phyloP scores from a whole-genome alignment of 2,797 vertebrate species.

The Buphagus erythrorhynchus region DNA sequence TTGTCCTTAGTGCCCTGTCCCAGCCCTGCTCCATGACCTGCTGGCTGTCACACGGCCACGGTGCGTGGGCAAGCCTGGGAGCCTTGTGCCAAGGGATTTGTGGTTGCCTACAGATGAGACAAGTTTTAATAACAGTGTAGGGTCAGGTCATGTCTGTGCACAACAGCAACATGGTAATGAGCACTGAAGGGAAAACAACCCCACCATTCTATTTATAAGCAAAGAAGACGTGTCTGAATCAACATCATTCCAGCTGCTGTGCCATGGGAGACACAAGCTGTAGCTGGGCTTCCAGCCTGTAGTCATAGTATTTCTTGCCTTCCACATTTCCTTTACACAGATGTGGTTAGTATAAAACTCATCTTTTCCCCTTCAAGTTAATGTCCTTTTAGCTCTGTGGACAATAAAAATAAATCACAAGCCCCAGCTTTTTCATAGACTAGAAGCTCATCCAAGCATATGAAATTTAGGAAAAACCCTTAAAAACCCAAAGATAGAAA shows the following conservation, averaged over 20 bases:
- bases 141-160: background rate
- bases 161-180: background rate
- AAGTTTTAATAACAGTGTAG: background rate
- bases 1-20: background rate
- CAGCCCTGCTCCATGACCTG: background rate
- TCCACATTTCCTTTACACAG: background rate
- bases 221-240: background rate
- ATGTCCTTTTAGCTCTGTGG: background rate
- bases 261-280: background rate
- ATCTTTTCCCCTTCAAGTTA: background rate
- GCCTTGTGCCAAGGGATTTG: background rate
- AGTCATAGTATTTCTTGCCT: background rate
- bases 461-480: background rate
- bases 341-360: background rate
- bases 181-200: background rate
- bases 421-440: background rate
- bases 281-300: background rate
- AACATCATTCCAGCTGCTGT: background rate
- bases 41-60: rapidly evolving
- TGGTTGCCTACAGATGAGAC: background rate
- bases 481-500: background rate
- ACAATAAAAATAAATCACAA: background rate
- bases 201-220: background rate
- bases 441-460: background rate
- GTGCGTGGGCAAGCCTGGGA: rapidly evolving